These are phyloP conservation scores for Zaprionus tsacasi DNA, from an alignment of 1,140 invertebrate genomes.

Conservation along the genomic window DNA sequence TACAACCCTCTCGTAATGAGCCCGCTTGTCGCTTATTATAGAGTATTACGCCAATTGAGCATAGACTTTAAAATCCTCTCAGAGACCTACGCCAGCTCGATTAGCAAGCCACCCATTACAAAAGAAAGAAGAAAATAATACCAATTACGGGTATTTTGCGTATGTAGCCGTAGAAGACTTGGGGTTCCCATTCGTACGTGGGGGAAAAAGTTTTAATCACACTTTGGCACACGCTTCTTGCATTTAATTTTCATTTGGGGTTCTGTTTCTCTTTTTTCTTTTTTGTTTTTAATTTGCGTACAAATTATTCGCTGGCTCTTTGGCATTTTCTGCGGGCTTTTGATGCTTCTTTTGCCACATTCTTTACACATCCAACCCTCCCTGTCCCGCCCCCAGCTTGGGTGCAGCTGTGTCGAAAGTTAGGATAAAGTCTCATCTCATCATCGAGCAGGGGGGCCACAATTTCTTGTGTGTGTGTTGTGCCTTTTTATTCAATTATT, in stretches of 20 bases:
- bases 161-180: constrained; percentile 26
- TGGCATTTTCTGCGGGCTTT: constrained; percentile 56
- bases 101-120: constrained; percentile 58
- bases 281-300: constrained; percentile 76
- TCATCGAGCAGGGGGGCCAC: constrained; percentile 2
- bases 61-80: constrained; percentile 27
- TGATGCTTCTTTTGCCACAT: constrained; percentile 21
- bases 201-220: constrained; percentile 75
- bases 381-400: no score
- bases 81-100: constrained; percentile 28
- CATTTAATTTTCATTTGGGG: constrained; percentile 65
- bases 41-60: constrained; percentile 52
- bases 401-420: constrained; percentile 63
- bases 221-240: constrained; percentile 73
- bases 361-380: not conserved
- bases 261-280: constrained; percentile 13
- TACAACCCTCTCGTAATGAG: constrained; percentile 32
- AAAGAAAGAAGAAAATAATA: constrained; percentile 28
- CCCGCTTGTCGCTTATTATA: constrained; percentile 36
- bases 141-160: constrained; percentile 53
- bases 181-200: not conserved
- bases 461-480: constrained; percentile 27
- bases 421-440: constrained; percentile 37
- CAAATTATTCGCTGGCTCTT: constrained; percentile 68
- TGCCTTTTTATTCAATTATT: constrained; percentile 53